Evolutionary conservation across 1,140 invertebrate species (phyloP).

Genomic region (Apocrypta bakeri): DNA sequence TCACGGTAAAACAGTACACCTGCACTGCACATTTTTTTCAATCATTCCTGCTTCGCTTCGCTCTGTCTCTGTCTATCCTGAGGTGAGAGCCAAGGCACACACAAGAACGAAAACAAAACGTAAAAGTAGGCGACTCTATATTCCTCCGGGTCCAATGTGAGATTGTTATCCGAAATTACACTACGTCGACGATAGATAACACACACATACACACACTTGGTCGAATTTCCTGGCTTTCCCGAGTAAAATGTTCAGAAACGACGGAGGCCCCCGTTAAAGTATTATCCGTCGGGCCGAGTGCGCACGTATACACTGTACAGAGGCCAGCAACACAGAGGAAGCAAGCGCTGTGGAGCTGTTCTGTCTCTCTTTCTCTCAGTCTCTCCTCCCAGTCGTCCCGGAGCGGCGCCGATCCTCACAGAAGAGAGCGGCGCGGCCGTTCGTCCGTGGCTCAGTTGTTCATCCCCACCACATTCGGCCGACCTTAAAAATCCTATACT

Average conservation of each 20-base stretch:
- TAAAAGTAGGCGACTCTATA: no score
- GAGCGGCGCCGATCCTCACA: slow-evolving; percentile 1
- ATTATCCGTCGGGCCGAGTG: slow-evolving; percentile 32
- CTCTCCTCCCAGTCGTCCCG: slow-evolving; percentile 34
- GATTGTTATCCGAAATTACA: background rate
- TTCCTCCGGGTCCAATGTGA: no score
- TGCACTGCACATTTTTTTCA: background rate
- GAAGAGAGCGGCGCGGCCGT: background rate
- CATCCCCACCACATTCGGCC: background rate
- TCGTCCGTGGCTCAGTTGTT: background rate
- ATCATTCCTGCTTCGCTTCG: background rate
- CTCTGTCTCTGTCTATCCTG: background rate
- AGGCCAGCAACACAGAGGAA: slow-evolving; percentile 6
- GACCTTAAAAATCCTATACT: background rate
- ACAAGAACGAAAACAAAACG: no score
- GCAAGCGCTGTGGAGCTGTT: slow-evolving; percentile 28
- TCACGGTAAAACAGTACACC: background rate
- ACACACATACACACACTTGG: no score
- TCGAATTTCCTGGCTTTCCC: no score
- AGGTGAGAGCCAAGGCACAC: background rate
- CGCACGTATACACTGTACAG: slow-evolving; percentile 45
- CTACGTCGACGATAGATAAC: no score
- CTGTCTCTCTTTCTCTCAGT: slow-evolving; percentile 50
- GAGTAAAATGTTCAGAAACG: background rate
- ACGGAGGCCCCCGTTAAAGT: background rate